Evolutionary conservation across 2,113 vertebrate genomes (phyloP).

Genomic region (Camelus dromedarius): DNA sequence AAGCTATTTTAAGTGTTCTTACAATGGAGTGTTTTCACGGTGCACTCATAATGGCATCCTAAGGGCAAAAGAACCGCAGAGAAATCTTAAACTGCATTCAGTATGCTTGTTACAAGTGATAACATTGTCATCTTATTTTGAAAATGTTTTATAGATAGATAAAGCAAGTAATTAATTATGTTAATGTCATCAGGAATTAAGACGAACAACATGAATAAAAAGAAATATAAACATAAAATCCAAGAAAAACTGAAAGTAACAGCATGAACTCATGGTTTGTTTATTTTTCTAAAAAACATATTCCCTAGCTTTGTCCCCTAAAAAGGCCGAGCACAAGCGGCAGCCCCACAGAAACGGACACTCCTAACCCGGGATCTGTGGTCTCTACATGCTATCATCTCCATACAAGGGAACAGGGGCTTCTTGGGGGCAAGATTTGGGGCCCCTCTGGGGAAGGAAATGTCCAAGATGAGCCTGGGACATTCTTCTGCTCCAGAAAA

Average conservation of each 20-base stretch:
- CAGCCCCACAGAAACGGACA: background rate
- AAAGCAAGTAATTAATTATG: background rate
- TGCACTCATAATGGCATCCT: background rate
- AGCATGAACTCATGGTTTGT: background rate
- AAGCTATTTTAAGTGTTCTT: slow-evolving; percentile 1
- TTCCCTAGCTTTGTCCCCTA: background rate
- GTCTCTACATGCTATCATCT: background rate
- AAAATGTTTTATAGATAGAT: background rate
- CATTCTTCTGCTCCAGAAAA: background rate
- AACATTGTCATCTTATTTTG: background rate
- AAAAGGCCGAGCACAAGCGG: background rate
- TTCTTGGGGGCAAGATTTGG: background rate
- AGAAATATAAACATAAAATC: background rate
- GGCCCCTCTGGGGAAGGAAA: background rate
- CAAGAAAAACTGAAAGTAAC: background rate
- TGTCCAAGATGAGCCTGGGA: background rate
- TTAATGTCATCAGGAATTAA: background rate
- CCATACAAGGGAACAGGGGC: background rate
- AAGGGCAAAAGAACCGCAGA: background rate
- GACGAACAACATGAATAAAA: background rate
- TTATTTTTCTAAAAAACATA: background rate
- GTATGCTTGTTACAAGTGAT: background rate
- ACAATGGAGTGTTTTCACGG: background rate
- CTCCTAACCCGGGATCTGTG: background rate
- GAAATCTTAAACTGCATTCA: background rate